phyloP scores from a whole-genome alignment of 2,888 invertebrate species.

The Aricia artaxerxes region DNA sequence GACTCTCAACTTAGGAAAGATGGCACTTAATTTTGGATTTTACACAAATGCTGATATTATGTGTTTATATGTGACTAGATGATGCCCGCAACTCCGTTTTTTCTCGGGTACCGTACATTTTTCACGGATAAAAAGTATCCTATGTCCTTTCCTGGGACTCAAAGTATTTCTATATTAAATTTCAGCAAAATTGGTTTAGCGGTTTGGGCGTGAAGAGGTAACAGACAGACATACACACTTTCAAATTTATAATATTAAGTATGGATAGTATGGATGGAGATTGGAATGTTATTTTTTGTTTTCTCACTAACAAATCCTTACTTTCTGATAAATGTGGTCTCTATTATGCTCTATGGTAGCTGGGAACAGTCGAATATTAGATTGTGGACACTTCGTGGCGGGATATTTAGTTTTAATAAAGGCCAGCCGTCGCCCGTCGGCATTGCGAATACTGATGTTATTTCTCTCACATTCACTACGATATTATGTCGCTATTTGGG shows the following conservation, averaged over 20 bases:
- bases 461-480: conserved; percentile 74
- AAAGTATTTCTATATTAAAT: too few relatives aligned
- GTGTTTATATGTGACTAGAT: too few relatives aligned
- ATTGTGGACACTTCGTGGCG: conserved; percentile 71
- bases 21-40: neutral
- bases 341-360: neutral
- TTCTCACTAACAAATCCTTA: neutral
- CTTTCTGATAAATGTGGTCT: neutral
- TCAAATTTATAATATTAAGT: too few relatives aligned
- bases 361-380: conserved; percentile 46
- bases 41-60: neutral
- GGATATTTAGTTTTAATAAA: conserved; percentile 79
- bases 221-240: too few relatives aligned
- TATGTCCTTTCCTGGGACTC: too few relatives aligned
- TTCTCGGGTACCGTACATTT: too few relatives aligned
- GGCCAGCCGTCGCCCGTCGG: conserved; percentile 72
- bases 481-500: conserved; percentile 66
- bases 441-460: conserved; percentile 76
- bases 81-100: too few relatives aligned
- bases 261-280: too few relatives aligned
- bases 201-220: too few relatives aligned
- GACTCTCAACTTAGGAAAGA: neutral
- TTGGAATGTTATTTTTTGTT: neutral
- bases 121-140: too few relatives aligned
- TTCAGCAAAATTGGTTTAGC: too few relatives aligned